Conservation (phyloP, 2,888 invertebrate genomes). For the Ectobius pallidus region DNA sequence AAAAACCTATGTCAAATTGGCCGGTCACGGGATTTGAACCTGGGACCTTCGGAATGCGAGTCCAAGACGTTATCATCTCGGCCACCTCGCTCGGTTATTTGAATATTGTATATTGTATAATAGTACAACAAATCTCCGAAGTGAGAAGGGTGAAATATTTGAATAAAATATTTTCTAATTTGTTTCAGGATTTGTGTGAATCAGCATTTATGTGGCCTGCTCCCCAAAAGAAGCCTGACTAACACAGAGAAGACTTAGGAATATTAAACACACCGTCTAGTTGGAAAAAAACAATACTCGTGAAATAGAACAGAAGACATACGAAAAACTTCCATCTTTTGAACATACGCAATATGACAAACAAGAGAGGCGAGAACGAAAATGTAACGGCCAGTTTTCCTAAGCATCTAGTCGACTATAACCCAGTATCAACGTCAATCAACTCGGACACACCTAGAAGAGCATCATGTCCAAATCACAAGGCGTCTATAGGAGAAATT, state of each 20-base stretch:
- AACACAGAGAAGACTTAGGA: neutral
- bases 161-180: no score
- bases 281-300: neutral
- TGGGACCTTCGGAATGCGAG: no score
- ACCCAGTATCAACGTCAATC: neutral
- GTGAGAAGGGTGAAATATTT: no score
- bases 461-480: no score
- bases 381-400: neutral
- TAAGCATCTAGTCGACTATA: neutral
- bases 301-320: neutral
- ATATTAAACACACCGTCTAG: neutral
- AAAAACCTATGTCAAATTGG: no score
- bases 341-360: no score
- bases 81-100: no score
- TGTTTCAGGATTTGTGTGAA: neutral
- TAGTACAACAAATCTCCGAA: no score
- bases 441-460: neutral
- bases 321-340: neutral
- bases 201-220: neutral
- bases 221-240: neutral
- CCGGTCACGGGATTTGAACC: no score
- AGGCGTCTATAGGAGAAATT: neutral
- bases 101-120: no score
- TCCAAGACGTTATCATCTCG: no score
- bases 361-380: neutral